phyloP scores from a whole-genome alignment of 2,113 vertebrate species.

The Cromileptes altivelis region DNA sequence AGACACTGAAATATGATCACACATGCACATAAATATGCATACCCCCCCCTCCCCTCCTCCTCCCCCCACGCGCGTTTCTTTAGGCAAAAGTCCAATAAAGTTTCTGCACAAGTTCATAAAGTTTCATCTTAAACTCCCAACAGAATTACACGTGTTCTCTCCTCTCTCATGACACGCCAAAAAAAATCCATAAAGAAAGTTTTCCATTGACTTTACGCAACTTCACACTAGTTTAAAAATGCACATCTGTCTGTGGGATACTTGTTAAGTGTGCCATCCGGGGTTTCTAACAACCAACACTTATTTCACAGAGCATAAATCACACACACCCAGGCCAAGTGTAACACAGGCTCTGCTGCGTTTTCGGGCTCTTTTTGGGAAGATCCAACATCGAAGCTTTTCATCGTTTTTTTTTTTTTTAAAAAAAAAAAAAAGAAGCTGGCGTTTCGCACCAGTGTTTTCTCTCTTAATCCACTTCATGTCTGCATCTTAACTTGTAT shows the following conservation, averaged over 20 bases:
- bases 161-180: not conserved
- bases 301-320: conserved; percentile 50
- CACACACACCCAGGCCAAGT: conserved; percentile 18
- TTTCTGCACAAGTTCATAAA: conserved; percentile 51
- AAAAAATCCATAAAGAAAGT: not conserved
- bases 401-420: conserved; percentile 19
- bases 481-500: conserved; percentile 36
- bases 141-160: conserved; percentile 25
- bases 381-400: conserved; percentile 13
- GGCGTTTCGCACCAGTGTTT: not conserved
- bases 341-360: not conserved
- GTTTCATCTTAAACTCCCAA: conserved; percentile 41
- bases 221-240: conserved; percentile 23
- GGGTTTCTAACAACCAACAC: conserved; percentile 29
- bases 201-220: conserved; percentile 32
- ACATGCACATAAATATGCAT: conserved; percentile 69
- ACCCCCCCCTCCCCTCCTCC: not conserved
- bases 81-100: conserved; percentile 65
- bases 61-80: conserved; percentile 52
- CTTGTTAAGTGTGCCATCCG: conserved; percentile 34
- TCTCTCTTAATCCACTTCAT: conserved; percentile 16
- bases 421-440: not conserved
- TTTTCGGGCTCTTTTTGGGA: not conserved
- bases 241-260: conserved; percentile 54
- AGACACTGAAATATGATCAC: conserved; percentile 78